Evolutionary conservation across 2,888 invertebrate species (phyloP).

Genomic region (Perithous albicinctus): DNA sequence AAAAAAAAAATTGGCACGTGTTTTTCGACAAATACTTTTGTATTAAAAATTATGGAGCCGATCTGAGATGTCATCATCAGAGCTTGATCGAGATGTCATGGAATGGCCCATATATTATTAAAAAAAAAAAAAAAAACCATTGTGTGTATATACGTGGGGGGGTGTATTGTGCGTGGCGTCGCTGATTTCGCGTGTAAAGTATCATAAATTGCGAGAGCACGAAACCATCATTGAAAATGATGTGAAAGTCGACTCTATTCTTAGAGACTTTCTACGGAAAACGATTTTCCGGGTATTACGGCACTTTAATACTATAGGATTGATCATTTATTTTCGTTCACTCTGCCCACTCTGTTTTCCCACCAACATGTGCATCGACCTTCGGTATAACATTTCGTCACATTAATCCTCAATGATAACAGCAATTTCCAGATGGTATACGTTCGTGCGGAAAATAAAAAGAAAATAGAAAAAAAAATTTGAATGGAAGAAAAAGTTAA

Average conservation of each 20-base stretch:
- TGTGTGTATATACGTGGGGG: conserved; percentile 7
- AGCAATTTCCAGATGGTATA: not conserved
- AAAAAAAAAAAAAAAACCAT: too few relatives aligned
- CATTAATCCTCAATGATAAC: not conserved
- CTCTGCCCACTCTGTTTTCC: not conserved
- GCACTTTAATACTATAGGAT: conserved; percentile 2
- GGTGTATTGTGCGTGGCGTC: not conserved
- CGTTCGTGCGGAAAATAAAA: not conserved
- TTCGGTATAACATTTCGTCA: not conserved
- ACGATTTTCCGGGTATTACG: conserved; percentile 52
- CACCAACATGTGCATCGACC: not conserved
- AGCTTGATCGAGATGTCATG: too few relatives aligned
- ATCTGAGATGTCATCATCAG: too few relatives aligned
- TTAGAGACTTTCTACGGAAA: conserved; percentile 60
- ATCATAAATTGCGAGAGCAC: not conserved
- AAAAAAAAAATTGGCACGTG: too few relatives aligned
- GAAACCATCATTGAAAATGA: conserved; percentile 19
- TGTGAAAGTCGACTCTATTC: conserved; percentile 55
- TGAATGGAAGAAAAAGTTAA: too few relatives aligned
- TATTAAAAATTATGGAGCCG: too few relatives aligned
- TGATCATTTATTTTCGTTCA: conserved; percentile 38
- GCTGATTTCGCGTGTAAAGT: not conserved
- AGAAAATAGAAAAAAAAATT: too few relatives aligned
- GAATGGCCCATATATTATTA: conserved; percentile 34
- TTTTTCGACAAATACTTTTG: too few relatives aligned